phyloP scores from a whole-genome alignment of 2,113 vertebrate species.

The Aleadryas rufinucha region DNA sequence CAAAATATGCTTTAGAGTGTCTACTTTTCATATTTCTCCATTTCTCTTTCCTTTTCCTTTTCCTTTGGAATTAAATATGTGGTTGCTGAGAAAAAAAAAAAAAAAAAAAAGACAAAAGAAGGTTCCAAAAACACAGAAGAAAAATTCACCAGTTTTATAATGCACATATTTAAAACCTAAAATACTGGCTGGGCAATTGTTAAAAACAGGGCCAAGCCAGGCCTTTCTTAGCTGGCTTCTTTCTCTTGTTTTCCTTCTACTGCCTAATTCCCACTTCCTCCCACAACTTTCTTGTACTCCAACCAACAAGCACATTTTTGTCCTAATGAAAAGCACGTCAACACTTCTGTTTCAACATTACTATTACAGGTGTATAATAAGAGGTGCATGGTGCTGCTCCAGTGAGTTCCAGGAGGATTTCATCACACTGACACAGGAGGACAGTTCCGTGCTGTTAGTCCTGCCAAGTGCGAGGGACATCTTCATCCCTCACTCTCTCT shows the following conservation, averaged over 20 bases:
- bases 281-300: background rate
- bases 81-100: background rate
- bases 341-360: background rate
- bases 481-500: background rate
- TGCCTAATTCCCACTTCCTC: background rate
- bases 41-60: background rate
- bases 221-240: background rate
- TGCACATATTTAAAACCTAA: background rate
- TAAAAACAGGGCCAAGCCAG: background rate
- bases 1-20: background rate
- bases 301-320: background rate
- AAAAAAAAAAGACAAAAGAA: background rate
- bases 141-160: background rate
- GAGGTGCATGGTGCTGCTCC: background rate
- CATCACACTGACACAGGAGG: background rate
- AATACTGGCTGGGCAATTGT: background rate
- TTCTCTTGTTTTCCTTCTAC: background rate
- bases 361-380: background rate
- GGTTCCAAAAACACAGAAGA: background rate
- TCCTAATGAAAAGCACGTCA: background rate
- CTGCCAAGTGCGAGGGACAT: accelerated
- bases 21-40: background rate
- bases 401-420: background rate
- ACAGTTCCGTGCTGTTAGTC: background rate
- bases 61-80: background rate